Evolutionary conservation across 1,140 invertebrate genomes (phyloP).

Genomic region (Venustaconcha ellipsiformis): DNA sequence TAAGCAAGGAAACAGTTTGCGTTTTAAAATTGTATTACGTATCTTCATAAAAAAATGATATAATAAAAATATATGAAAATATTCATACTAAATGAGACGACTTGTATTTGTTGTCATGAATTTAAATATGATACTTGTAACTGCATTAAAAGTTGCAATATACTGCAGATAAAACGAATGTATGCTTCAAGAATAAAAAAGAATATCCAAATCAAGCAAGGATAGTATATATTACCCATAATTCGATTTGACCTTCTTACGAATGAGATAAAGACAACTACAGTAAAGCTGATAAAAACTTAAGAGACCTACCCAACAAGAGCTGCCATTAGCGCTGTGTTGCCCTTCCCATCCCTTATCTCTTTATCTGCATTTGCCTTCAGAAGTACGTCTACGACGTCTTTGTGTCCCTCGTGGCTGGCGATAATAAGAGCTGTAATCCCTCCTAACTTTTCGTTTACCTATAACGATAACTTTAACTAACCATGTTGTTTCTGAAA

Average conservation of each 20-base stretch:
- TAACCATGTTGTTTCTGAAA: background rate
- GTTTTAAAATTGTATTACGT: background rate
- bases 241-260: background rate
- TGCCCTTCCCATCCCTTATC: constrained; percentile 30
- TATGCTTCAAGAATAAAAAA: background rate
- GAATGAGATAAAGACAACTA: background rate
- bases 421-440: constrained; percentile 44
- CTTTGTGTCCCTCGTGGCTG: constrained; percentile 38
- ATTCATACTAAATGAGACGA: background rate
- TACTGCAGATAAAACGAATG: background rate
- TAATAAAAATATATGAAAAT: background rate
- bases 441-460: constrained; percentile 29
- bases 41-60: background rate
- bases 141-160: no score
- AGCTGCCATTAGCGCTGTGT: constrained; percentile 40
- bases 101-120: no score
- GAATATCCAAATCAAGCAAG: no score
- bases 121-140: no score
- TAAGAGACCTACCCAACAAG: constrained; percentile 28
- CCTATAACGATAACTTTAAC: constrained; percentile 18
- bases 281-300: background rate
- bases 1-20: background rate
- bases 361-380: constrained; percentile 35
- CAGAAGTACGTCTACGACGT: constrained; percentile 35
- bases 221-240: no score